Conservation (phyloP, 2,113 vertebrate species). For the Apteryx mantelli region DNA sequence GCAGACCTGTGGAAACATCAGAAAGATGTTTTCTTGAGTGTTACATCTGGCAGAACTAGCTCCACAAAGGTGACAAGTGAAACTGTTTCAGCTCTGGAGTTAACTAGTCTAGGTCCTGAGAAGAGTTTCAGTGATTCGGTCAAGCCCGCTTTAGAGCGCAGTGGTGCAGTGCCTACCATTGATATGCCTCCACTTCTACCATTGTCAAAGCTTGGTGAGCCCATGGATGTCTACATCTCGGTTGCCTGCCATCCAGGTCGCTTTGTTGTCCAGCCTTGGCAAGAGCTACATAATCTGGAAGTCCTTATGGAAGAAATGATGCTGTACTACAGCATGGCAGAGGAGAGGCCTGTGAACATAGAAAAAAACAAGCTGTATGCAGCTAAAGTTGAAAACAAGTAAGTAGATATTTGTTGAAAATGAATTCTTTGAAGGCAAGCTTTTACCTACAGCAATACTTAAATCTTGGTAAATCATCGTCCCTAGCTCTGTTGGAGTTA, state of each 20-base stretch:
- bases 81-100: background rate
- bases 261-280: conserved; percentile 93
- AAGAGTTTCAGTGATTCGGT: conserved; percentile 34
- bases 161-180: background rate
- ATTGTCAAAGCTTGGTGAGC: conserved; percentile 83
- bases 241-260: conserved; percentile 93
- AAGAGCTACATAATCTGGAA: conserved; percentile 89
- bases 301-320: conserved; percentile 96
- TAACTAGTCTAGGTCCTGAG: background rate
- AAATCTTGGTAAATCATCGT: background rate
- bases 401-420: conserved; percentile 59
- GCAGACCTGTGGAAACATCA: conserved; percentile 88
- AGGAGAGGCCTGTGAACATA: conserved; percentile 69
- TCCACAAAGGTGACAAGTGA: background rate
- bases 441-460: background rate
- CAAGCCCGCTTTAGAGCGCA: conserved; percentile 18
- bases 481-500: background rate
- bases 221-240: conserved; percentile 89
- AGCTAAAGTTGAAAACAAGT: conserved; percentile 92
- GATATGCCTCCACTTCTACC: conserved; percentile 80
- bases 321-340: conserved; percentile 86
- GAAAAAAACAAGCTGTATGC: conserved; percentile 88
- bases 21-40: conserved; percentile 89
- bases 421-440: background rate
- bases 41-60: conserved; percentile 22